Conservation (phyloP, 1,140 invertebrate genomes). For the Ylistrum balloti region DNA sequence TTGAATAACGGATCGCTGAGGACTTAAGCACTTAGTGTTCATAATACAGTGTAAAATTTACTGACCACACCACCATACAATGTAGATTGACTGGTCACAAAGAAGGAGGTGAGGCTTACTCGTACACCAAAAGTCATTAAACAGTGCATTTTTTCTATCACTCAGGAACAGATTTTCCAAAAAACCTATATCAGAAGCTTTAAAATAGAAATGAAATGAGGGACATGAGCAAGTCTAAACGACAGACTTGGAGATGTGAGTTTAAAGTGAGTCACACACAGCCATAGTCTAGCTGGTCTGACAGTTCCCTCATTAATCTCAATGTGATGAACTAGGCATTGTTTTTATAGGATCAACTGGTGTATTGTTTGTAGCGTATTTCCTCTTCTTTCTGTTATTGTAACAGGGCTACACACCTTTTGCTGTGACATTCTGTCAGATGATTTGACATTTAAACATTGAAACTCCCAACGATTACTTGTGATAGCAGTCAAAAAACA, state of each 20-base stretch:
- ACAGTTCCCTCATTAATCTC: neutral
- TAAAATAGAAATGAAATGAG: neutral
- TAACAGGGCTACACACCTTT: neutral
- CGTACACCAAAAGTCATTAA: too few species aligned
- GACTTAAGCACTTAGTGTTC: too few species aligned
- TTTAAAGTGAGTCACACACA: neutral
- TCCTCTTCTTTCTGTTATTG: neutral
- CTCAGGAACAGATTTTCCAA: too few species aligned
- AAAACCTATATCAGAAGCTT: too few species aligned
- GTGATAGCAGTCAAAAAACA: neutral
- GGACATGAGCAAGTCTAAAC: constrained; percentile 3
- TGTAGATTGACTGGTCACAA: too few species aligned
- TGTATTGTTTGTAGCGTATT: constrained; percentile 2
- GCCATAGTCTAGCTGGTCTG: neutral
- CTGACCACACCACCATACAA: too few species aligned
- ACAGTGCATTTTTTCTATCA: too few species aligned
- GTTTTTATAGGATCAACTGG: neutral
- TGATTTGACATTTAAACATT: neutral
- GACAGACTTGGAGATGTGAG: neutral
- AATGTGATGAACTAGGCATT: neutral
- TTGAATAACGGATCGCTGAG: too few species aligned
- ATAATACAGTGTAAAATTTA: too few species aligned
- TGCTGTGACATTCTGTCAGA: neutral
- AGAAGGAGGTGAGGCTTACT: too few species aligned
- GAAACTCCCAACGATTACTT: neutral